A percentile compares a stretch with the other conserved stretches of the same genome.
Conservation (phyloP, 2,888 invertebrate genomes). For the Cactoblastis cactorum region DNA sequence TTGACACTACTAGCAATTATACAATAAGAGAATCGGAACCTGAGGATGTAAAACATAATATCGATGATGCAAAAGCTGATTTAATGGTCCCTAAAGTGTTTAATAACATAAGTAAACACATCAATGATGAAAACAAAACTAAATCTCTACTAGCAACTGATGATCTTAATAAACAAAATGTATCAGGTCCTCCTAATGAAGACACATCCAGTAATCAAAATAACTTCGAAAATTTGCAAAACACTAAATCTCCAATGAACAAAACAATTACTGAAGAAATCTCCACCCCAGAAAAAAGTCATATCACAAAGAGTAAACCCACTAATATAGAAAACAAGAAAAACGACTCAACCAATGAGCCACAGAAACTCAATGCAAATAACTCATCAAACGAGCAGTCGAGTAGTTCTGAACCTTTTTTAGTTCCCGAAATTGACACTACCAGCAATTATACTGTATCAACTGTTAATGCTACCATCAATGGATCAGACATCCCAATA, state of each 20-base stretch:
- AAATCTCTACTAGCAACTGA: neutral
- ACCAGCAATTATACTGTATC: neutral
- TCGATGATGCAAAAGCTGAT: neutral
- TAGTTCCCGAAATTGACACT: neutral
- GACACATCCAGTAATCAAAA: neutral
- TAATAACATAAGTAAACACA: neutral
- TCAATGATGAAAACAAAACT: neutral
- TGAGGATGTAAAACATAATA: neutral
- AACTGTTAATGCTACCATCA: neutral
- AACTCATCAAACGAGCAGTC: neutral
- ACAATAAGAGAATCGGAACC: neutral
- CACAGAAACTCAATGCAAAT: neutral
- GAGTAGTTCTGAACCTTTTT: neutral
- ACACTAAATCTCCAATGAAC: neutral
- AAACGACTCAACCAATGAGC: neutral
- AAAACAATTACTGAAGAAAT: neutral
- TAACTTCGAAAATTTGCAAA: neutral
- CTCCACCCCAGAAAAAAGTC: neutral
- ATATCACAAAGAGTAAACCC: neutral
- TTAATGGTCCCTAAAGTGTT: neutral
- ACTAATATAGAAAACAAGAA: neutral
- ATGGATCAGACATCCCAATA: neutral
- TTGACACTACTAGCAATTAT: neutral
- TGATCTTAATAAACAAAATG: neutral
- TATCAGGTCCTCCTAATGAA: neutral